Evolutionary conservation across 2,888 invertebrate species (phyloP), one percentile per base, ranked within the genome.

Genomic region (Reticulitermes lucifugus): DNA sequence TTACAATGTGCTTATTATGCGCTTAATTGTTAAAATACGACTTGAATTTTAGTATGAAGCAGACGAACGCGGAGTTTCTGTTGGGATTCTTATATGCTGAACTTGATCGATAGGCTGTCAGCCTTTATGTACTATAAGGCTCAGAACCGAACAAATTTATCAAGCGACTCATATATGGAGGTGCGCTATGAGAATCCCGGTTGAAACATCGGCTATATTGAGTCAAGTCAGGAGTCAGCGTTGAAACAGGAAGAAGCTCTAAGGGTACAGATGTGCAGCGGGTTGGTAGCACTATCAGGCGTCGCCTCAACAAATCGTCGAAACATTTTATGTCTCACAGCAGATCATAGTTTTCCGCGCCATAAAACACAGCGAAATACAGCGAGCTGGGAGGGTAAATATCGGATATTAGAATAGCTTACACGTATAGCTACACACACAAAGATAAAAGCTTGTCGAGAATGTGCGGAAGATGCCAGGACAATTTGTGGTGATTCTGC

Each of bases 311-410:
- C 70, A 41, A 73, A 73, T 73, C 29, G 41, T 73, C 73, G 71
- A 9, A 29, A 80, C 80, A 80, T 80, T 84, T 59, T 81, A 79
- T 70, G 65, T 65, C 65, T 25, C 65, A 6, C 55, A 59, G 84
- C 55, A 51, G 71, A 29, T 84, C 71, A 81, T 73, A 73, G 43
- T 84, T 85, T 86, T 86, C 86, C 84, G 51, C 43, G n/a, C 84
- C 86, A 86, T 86, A 86, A 86, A 81, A 79, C 65, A 25, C 65
- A 46, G 43, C 35, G 83, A 77, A 77, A 46, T n/a, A 46, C 43
- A 22, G 75, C 75, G 41, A 75, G 22, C 41, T 21, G 75, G 77
- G 29, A 46, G n/a, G 71, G 35, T 51, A 22, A 71, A 71, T 82
- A 29, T 70, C 35, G 73, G 46, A 29, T 35, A 79, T 46, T 80